Evolutionary conservation across 2,113 vertebrate species (phyloP).

Genomic region (Cyanistes caeruleus): DNA sequence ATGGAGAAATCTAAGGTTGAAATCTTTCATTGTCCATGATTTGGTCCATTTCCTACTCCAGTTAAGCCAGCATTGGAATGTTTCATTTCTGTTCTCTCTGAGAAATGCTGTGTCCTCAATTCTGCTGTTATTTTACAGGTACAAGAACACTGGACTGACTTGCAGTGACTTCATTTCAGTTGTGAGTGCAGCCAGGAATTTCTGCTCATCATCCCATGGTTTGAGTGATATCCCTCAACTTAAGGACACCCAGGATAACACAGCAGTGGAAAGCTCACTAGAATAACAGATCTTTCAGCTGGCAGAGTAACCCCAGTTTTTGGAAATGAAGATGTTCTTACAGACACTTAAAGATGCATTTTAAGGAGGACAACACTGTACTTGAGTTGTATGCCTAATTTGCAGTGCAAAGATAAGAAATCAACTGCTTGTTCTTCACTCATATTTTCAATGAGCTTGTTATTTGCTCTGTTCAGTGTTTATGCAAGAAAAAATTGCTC

Average conservation of each 20-base stretch:
- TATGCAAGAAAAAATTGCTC: conserved; percentile 51
- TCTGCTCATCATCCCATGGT: background rate
- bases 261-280: background rate
- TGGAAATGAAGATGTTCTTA: background rate
- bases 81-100: background rate
- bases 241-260: background rate
- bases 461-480: conserved; percentile 55
- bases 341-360: conserved; percentile 5
- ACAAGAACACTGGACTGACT: background rate
- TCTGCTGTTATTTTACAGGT: background rate
- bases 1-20: background rate
- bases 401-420: conserved; percentile 47
- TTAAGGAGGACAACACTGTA: conserved; percentile 16
- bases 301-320: background rate
- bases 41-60: background rate
- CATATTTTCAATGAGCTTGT: conserved; percentile 36
- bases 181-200: background rate
- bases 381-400: conserved; percentile 39
- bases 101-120: background rate
- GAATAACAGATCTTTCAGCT: background rate
- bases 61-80: background rate
- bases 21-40: background rate
- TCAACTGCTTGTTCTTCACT: conserved; percentile 49
- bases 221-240: background rate
- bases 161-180: background rate